Percentiles rank a stretch among this genome's conserved stretches.
Conservation (phyloP, 2,797 vertebrate genomes). For the Pelobates cultripes region DNA sequence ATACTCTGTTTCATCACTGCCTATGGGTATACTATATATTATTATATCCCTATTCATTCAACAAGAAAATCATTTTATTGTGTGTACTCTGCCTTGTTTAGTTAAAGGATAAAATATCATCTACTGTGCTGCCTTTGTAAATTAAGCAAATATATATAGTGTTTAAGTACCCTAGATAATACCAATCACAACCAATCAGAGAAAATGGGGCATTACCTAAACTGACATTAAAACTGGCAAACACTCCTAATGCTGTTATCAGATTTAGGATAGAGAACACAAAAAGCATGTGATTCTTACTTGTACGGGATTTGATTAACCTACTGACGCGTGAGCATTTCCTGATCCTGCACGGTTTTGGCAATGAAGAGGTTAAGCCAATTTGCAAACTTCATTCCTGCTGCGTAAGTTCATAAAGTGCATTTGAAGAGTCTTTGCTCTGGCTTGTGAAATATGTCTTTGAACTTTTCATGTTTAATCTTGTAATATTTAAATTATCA, state of each 20-base stretch:
- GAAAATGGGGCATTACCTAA: constrained; percentile 29
- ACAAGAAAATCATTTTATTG: background rate
- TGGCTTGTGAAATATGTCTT: too few relatives aligned
- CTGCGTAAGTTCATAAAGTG: too few relatives aligned
- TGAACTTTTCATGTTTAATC: too few relatives aligned
- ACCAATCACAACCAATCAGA: constrained; percentile 10
- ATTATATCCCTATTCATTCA: background rate
- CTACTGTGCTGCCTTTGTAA: constrained; percentile 14
- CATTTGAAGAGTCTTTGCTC: too few relatives aligned
- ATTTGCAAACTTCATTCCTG: constrained; percentile 32
- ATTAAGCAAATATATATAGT: constrained; percentile 19
- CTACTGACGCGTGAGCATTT: background rate
- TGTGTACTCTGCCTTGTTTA: background rate
- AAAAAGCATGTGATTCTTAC: constrained; percentile 45
- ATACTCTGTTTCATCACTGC: background rate
- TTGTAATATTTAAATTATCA: too few relatives aligned
- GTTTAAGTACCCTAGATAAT: constrained; percentile 1
- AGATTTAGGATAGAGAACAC: constrained; percentile 41
- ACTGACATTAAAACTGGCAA: constrained; percentile 27
- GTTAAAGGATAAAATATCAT: constrained; percentile 1
- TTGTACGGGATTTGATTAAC: constrained; percentile 33
- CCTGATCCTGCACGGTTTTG: background rate
- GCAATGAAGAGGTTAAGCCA: constrained; percentile 5
- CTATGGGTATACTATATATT: background rate
- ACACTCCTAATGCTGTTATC: constrained; percentile 47